Conservation (phyloP, 2,888 invertebrate genomes). For the Omphaloscelis lunosa region DNA sequence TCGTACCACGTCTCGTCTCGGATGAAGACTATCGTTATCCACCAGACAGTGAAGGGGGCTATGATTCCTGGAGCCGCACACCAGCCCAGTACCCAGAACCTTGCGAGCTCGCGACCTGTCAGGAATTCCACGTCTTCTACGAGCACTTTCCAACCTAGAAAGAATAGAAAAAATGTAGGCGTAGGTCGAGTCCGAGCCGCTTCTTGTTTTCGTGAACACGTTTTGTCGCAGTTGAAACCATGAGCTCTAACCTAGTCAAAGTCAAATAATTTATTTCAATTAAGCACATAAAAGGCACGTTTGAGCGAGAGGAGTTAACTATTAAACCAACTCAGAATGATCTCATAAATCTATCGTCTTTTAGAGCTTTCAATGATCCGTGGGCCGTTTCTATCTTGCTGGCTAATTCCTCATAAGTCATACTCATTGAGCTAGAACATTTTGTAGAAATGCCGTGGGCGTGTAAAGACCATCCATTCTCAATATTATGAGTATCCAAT, state of each 20-base stretch:
- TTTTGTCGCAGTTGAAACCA: too few species aligned
- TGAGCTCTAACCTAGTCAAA: background rate
- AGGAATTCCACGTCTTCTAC: constrained; percentile 84
- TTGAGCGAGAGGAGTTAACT: too few species aligned
- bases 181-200: background rate
- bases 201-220: background rate
- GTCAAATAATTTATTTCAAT: too few species aligned
- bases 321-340: background rate
- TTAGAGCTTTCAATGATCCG: background rate
- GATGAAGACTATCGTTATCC: constrained; percentile 69
- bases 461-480: background rate
- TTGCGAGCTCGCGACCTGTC: constrained; percentile 72
- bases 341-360: background rate
- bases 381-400: background rate
- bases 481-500: background rate
- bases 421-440: background rate
- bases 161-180: background rate
- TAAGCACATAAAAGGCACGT: too few species aligned
- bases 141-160: constrained; percentile 81
- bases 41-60: constrained; percentile 76
- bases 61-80: constrained; percentile 75
- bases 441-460: background rate
- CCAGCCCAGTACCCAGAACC: constrained; percentile 82
- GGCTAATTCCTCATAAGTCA: too few species aligned
- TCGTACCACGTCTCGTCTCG: constrained; percentile 68